Conservation (phyloP, 2,888 invertebrate genomes). For the Chrysolina haemoptera region DNA sequence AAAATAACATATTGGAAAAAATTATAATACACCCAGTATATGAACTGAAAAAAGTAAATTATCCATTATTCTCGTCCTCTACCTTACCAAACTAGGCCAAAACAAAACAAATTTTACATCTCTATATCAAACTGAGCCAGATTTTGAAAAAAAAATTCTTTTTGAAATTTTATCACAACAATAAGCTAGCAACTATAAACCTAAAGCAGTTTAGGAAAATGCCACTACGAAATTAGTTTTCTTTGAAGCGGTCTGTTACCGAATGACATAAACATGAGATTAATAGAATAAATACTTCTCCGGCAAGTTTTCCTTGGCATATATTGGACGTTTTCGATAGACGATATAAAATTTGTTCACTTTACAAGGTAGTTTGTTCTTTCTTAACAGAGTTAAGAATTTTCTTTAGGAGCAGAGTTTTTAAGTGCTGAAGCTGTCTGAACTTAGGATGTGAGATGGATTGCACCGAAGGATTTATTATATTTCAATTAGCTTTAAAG, state of each 20-base stretch:
- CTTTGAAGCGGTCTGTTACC: neutral
- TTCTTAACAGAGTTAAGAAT: conserved; percentile 12
- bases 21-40: no score
- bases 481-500: conserved; percentile 3
- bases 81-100: no score
- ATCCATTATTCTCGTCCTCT: no score
- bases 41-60: no score
- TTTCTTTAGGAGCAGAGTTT: conserved; percentile 12
- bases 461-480: conserved; percentile 26
- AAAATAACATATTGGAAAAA: no score
- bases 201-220: neutral
- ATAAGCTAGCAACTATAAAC: neutral
- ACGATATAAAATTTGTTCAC: conserved; percentile 15
- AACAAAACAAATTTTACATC: no score
- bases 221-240: neutral
- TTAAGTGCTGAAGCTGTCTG: conserved; percentile 24
- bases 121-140: no score
- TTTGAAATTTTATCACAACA: no score
- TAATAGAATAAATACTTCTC: conserved; percentile 12
- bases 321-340: conserved; percentile 3
- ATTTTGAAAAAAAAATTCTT: no score
- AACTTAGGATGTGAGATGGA: conserved; percentile 21
- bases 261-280: neutral
- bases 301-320: conserved; percentile 4
- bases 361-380: conserved; percentile 2